A percentile compares a stretch with the other conserved stretches of the same genome.
These are phyloP conservation scores for Trogon surrucura DNA, from an alignment of 2,113 vertebrate species.

Conservation along the genomic window DNA sequence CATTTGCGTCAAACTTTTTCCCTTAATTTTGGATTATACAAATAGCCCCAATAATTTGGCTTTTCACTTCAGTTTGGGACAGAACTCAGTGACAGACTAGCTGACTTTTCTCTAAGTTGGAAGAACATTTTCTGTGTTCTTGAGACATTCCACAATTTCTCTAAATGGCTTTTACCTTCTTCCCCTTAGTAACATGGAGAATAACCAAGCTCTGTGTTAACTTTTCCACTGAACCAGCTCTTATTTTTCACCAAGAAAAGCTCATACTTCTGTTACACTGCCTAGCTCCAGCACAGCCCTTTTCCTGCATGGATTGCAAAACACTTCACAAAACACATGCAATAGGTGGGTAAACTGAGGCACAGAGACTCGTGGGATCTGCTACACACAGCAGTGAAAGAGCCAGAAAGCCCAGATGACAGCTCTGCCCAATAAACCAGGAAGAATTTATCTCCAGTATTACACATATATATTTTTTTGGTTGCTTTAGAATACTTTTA, in stretches of 20 bases:
- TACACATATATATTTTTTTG: neutral
- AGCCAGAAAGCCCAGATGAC: constrained; percentile 14
- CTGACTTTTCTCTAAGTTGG: neutral
- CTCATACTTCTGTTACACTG: neutral
- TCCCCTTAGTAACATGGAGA: neutral
- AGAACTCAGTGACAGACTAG: neutral
- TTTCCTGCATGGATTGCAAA: neutral
- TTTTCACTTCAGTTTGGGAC: neutral
- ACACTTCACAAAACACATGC: neutral
- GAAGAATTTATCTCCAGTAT: neutral
- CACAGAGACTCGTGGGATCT: neutral
- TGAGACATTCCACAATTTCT: neutral
- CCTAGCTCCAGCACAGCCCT: neutral
- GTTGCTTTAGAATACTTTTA: neutral
- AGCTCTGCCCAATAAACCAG: neutral
- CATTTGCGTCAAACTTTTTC: neutral
- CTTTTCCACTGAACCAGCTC: neutral
- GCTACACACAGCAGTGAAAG: neutral
- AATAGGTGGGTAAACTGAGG: constrained; percentile 37
- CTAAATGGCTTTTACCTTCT: constrained; percentile 4
- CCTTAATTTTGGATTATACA: neutral
- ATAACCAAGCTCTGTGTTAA: neutral
- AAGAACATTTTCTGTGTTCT: neutral
- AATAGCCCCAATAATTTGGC: neutral
- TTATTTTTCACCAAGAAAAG: neutral